Base-by-base conservation (phyloP, 2,113 vertebrate species). In the Eulacestoma nigropectus region DNA sequence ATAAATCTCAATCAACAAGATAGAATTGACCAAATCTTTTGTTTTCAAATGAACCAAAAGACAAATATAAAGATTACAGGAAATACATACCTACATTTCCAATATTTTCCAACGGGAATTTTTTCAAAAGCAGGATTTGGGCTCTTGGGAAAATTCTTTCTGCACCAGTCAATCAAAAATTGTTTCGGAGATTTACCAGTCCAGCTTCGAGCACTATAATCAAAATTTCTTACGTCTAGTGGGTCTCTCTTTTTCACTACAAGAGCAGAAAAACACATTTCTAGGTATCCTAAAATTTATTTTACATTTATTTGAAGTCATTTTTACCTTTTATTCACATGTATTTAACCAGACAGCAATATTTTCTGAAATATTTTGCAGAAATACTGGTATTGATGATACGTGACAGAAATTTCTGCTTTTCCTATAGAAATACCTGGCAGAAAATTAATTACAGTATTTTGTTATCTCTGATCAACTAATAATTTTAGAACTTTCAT, bases 101-200 rank as follows among this genome's bases (percentile, higher is more conserved):
- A 99, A 56, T 99, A 99, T 98, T 97, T 98, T 64, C 99, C 98
- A 62, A 98, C 98, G 27, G 98, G 84, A 74, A 99, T 98, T 95
- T 99, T 99, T 94, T 99, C 98, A 85, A 99, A 99, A 81, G 98
- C 92, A 33, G 99, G 99, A 12, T 99, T 97, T 44, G 99, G 99
- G 93, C 99, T 99, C 95, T 99, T 99, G 4, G 99, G 99, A 84
- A 99, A 98, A 95, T 99, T 99, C 96, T 99, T 99, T 80, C 99
- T 97, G 96, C 99, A 99, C 99, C 99, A 99, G 96, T 99, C 99
- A 30, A 99, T 99, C 78, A 99, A 98, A 95, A 99, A 99, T 95
- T 99, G 99, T 95, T 99, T 99, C 10, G 99, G 99, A 52, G 99
- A 99, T 97, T 99, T 99, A 87, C 99, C 99, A 13, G 99, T 99